Conservation (phyloP, 2,113 vertebrate genomes). For the Mobula hypostoma region DNA sequence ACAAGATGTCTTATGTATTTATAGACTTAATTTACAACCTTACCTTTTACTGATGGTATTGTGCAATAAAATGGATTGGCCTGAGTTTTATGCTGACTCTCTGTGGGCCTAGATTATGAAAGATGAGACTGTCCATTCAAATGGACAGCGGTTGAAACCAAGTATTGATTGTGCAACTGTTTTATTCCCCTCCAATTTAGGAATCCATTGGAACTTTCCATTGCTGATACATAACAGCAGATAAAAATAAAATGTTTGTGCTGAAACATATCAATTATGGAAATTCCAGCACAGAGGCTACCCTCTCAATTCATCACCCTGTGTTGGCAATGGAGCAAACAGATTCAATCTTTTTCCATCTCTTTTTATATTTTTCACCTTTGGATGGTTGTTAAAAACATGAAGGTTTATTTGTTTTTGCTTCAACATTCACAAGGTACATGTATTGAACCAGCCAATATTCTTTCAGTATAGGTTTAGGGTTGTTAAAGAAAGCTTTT, state of each 20-base stretch:
- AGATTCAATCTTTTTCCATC: background rate
- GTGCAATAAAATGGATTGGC: background rate
- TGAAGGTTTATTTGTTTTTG: background rate
- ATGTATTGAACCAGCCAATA: background rate
- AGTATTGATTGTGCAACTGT: background rate
- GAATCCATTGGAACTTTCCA: background rate
- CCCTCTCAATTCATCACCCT: background rate
- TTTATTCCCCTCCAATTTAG: slow-evolving; percentile 23
- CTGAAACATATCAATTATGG: background rate
- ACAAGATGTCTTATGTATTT: background rate
- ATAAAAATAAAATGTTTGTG: background rate
- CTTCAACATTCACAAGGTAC: background rate
- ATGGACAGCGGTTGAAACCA: background rate
- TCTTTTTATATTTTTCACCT: background rate
- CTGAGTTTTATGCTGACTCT: background rate
- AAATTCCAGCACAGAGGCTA: background rate
- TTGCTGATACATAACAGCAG: background rate
- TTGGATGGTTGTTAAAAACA: background rate
- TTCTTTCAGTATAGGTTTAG: background rate
- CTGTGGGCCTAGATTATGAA: background rate
- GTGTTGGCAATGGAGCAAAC: background rate
- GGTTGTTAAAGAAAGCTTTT: background rate
- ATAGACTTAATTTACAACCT: background rate
- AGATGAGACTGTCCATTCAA: background rate
- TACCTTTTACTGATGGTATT: background rate